These are phyloP conservation scores for Perca flavescens DNA, from an alignment of 2,113 vertebrate genomes.

Conservation along the genomic window DNA sequence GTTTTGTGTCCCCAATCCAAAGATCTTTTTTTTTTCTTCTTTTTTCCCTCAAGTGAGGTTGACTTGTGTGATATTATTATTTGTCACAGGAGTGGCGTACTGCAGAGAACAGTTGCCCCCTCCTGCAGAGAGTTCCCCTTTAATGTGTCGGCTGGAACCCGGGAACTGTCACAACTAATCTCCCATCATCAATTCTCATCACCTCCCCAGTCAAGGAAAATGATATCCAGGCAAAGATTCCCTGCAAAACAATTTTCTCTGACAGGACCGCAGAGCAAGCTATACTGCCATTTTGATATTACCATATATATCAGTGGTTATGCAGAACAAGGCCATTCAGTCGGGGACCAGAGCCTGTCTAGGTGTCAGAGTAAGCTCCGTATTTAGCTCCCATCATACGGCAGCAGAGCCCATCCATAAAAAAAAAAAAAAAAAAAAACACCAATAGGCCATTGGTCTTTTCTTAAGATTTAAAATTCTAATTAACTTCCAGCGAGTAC, in stretches of 20 bases:
- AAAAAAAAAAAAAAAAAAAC: slow-evolving; percentile 14
- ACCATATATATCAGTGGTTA: slow-evolving; percentile 82
- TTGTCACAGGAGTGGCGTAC: slow-evolving; percentile 24
- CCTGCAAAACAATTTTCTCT: slow-evolving; percentile 75
- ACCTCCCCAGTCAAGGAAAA: slow-evolving; percentile 62
- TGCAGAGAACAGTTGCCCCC: slow-evolving; percentile 25
- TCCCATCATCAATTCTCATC: slow-evolving; percentile 67
- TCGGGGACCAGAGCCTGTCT: slow-evolving; percentile 44
- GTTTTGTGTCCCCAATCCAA: slow-evolving; percentile 11
- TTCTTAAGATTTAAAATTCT: not conserved
- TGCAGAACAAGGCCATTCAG: slow-evolving; percentile 64
- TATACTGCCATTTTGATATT: slow-evolving; percentile 73
- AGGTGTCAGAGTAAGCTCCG: slow-evolving; percentile 39
- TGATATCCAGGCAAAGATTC: slow-evolving; percentile 63
- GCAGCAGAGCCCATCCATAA: slow-evolving; percentile 17
- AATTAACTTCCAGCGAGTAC: not conserved
- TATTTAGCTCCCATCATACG: slow-evolving; percentile 46
- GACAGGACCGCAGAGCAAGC: slow-evolving; percentile 45
- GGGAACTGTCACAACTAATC: slow-evolving; percentile 69
- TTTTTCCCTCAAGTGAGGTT: not conserved
- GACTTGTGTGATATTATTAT: slow-evolving; percentile 41
- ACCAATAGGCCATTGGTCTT: not conserved
- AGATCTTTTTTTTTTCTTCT: not conserved
- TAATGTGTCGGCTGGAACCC: slow-evolving; percentile 48
- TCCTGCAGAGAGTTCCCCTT: slow-evolving; percentile 32